A percentile compares a stretch with the other conserved stretches of the same genome.
Evolutionary conservation across 1,140 invertebrate species (phyloP).

Genomic region (Glomeris maerens): DNA sequence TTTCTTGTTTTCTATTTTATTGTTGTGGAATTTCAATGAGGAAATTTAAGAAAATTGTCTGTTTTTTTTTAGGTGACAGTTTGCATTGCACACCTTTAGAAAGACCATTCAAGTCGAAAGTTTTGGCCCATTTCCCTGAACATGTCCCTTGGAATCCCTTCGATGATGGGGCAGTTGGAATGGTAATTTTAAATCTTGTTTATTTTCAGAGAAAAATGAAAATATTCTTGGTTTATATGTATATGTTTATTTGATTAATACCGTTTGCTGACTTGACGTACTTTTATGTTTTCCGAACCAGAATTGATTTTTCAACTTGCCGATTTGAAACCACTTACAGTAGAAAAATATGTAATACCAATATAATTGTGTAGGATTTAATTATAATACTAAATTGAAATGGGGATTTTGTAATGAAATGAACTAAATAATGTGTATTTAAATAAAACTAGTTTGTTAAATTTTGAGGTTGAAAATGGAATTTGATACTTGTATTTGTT

Average conservation of each 20-base stretch:
- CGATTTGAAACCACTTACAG: no score
- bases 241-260: no score
- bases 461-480: neutral
- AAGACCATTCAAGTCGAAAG: constrained; percentile 82
- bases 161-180: constrained; percentile 85
- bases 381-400: neutral
- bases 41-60: constrained; percentile 19
- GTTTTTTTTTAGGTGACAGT: constrained; percentile 48
- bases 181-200: constrained; percentile 54
- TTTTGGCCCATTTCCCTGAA: constrained; percentile 86
- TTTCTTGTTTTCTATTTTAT: constrained; percentile 11
- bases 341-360: no score
- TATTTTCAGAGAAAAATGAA: no score
- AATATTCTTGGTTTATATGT: no score
- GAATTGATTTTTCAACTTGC: no score
- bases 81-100: constrained; percentile 68
- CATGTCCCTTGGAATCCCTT: constrained; percentile 79
- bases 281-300: no score
- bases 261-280: no score
- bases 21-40: neutral
- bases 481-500: no score
- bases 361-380: no score
- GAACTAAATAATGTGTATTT: neutral
- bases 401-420: constrained; percentile 4
- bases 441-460: neutral